Conservation (phyloP, 2,113 vertebrate genomes). For the Tragelaphus strepsiceros region DNA sequence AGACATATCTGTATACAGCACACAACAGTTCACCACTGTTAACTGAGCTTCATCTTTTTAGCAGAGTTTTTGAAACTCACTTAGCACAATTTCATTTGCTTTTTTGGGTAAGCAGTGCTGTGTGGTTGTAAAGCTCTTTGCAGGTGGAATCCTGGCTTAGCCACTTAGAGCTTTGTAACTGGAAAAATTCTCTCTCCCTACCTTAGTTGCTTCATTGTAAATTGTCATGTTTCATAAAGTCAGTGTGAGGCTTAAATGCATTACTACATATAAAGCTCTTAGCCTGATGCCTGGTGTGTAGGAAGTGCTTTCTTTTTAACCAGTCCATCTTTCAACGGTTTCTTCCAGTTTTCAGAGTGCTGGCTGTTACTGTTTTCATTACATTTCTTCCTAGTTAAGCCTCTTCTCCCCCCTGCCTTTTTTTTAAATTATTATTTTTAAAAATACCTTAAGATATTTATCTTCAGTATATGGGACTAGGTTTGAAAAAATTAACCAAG, state of each 20-base stretch:
- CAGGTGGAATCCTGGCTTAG: not conserved
- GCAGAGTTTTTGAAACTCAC: not conserved
- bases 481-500: not conserved
- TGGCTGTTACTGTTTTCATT: not conserved
- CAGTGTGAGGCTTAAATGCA: not conserved
- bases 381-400: not conserved
- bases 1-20: not conserved
- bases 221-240: not conserved
- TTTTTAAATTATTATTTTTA: not conserved
- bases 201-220: not conserved
- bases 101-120: not conserved
- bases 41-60: not conserved
- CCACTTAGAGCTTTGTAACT: not conserved
- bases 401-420: rapidly evolving
- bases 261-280: not conserved
- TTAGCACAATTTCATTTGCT: not conserved
- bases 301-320: not conserved
- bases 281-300: not conserved
- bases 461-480: not conserved
- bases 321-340: not conserved
- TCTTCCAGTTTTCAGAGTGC: not conserved
- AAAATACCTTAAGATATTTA: not conserved
- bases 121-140: not conserved
- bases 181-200: not conserved
- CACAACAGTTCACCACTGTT: not conserved